Base-by-base conservation (phyloP, 2,113 vertebrate genomes). In the Labeo rohita region DNA sequence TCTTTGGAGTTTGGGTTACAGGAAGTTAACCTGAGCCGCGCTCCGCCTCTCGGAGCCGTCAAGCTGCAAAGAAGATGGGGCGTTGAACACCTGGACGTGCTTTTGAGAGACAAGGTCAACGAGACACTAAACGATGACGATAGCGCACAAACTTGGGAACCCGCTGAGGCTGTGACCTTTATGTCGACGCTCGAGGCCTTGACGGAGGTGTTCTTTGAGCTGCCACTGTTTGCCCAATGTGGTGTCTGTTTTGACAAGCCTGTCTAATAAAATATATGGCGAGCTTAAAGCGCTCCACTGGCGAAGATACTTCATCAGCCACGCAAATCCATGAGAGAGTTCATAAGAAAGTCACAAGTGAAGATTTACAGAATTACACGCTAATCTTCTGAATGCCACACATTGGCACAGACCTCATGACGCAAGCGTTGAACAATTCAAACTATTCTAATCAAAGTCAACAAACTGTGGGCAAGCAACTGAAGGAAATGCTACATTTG, bases 1-100 rank as follows among this genome's bases (percentile, higher is more conserved):
- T 66, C n/a, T 61, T 72, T 80, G 85, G 88, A 93, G 87, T 93
- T 94, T 91, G 87, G 89, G 92, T 94, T 95, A 94, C 94, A 94
- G 93, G 93, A 95, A 95, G 91, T 90, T 92, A 89, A 92, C 90
- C 89, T 86, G 84, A 88, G 87, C 85, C 84, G 21, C 3, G 47
- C 50, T 86, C 86, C 84, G 54, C 83, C 78, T 87, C 85, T 74
- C 79, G n/a, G 47, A 65, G 76, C 87, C 21, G 54, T 85, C 70
- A 84, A 85, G 70, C 87, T 90, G 76, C 85, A 84, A 84, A 75
- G 84, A 65, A 85, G 88, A 87, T 72, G 80, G 66, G 65, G 83
- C 63, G 84, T 45, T 43, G 78, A 89, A 87, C 88, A 89, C 88
- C 88, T 89, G 88, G 86, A 89, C 75, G 11, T 59, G 65, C 54